A percentile compares a stretch with the other conserved stretches of the same genome.
Evolutionary conservation across 2,113 vertebrate species (phyloP).

Genomic region (Haplotaxodon microlepis): DNA sequence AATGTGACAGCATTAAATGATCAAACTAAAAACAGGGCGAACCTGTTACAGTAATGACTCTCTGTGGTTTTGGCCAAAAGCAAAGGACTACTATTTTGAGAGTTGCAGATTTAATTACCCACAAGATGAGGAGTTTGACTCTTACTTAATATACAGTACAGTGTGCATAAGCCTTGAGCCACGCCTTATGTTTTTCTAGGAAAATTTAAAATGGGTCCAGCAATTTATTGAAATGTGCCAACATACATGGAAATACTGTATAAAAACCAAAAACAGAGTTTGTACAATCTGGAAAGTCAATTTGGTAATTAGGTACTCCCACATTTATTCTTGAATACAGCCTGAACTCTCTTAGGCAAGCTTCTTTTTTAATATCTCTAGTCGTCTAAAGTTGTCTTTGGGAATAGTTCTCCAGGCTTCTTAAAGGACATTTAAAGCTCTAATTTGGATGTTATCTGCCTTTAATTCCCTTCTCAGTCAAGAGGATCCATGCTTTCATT

Average conservation of each 20-base stretch:
- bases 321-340: background rate
- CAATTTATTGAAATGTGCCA: background rate
- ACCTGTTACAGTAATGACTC: conserved; percentile 27
- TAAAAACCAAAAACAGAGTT: background rate
- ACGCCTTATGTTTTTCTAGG: background rate
- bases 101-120: conserved; percentile 7
- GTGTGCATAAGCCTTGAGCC: background rate
- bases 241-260: background rate
- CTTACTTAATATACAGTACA: background rate
- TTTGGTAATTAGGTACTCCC: background rate
- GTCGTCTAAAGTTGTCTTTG: background rate
- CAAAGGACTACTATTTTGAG: background rate
- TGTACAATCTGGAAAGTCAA: background rate
- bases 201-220: background rate
- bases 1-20: conserved; percentile 28
- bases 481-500: background rate
- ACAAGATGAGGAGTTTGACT: background rate
- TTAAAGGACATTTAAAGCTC: background rate
- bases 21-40: background rate
- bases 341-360: background rate
- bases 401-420: background rate
- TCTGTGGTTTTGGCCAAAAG: background rate
- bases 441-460: background rate
- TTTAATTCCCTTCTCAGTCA: background rate
- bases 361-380: background rate